Conservation (phyloP, 2,797 vertebrate species). For the Muscicapa comitata region DNA sequence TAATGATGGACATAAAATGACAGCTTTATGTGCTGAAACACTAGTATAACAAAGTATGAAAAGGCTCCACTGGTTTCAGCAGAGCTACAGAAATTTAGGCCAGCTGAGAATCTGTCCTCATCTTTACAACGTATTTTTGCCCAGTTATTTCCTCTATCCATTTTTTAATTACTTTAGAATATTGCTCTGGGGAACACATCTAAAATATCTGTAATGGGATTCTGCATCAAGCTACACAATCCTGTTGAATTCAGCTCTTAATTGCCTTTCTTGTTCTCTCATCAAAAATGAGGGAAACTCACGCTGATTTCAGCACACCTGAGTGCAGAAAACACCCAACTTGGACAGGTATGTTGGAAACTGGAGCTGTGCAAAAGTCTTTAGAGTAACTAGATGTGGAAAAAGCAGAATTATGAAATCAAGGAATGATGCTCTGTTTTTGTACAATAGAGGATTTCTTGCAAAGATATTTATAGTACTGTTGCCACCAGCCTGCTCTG, state of each 20-base stretch:
- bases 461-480: background rate
- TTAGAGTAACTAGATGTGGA: background rate
- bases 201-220: background rate
- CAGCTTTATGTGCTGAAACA: background rate
- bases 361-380: background rate
- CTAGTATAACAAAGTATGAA: background rate
- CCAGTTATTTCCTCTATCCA: background rate
- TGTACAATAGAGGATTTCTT: background rate
- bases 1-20: background rate
- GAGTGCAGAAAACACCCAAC: background rate
- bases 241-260: background rate
- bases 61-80: background rate
- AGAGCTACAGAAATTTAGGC: background rate
- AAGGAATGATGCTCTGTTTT: accelerated
- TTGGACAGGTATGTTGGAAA: background rate
- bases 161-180: background rate
- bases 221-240: background rate
- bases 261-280: background rate
- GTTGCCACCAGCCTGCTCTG: background rate
- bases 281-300: background rate
- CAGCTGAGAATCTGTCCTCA: background rate
- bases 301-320: background rate
- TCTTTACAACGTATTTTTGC: background rate
- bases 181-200: background rate
- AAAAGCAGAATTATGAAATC: background rate